A percentile compares a stretch with the other conserved stretches of the same genome.
These are phyloP conservation scores for Lycophotia porphyrea DNA, from an alignment of 2,888 invertebrate genomes.

Conservation along the genomic window DNA sequence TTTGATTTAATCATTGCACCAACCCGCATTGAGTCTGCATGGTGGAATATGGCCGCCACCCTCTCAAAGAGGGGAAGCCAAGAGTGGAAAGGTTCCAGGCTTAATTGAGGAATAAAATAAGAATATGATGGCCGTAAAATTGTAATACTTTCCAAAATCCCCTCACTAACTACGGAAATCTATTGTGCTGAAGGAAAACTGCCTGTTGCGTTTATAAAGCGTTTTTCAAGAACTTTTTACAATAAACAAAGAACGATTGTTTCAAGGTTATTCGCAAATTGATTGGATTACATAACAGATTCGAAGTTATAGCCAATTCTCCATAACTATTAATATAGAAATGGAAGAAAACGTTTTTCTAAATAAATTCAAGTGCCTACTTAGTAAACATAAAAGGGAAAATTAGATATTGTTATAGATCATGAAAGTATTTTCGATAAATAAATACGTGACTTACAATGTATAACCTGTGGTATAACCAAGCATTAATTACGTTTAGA, in stretches of 20 bases:
- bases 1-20: neutral
- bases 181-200: conserved; percentile 1
- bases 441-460: neutral
- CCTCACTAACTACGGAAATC: neutral
- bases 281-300: conserved; percentile 51
- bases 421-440: neutral
- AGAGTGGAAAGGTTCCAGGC: neutral
- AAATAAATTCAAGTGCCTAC: neutral
- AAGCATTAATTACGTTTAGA: neutral
- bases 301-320: conserved; percentile 12
- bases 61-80: neutral
- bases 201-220: neutral
- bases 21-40: neutral
- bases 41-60: neutral
- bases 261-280: conserved; percentile 44
- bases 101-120: neutral
- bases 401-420: neutral
- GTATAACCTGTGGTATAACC: no score
- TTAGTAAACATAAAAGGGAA: neutral
- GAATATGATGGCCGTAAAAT: neutral
- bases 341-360: conserved; percentile 6
- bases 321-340: neutral
- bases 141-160: neutral
- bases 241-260: conserved; percentile 26
- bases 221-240: conserved; percentile 3